Conservation (phyloP, 2,888 invertebrate genomes). For the Lepidocyrtinus sp. region DNA sequence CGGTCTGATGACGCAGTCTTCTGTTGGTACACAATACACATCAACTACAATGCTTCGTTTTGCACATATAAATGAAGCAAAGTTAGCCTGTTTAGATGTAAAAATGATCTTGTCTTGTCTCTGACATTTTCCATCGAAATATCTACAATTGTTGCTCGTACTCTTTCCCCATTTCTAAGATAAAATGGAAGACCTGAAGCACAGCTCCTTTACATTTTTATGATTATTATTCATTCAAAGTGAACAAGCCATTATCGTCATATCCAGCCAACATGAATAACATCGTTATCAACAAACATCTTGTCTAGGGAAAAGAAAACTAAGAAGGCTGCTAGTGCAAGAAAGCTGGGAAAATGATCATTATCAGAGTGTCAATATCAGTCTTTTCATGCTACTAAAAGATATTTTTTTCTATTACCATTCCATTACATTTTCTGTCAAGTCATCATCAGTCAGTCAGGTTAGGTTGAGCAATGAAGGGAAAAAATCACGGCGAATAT, state of each 20-base stretch:
- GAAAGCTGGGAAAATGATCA: constrained; percentile 19
- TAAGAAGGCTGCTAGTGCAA: constrained; percentile 4
- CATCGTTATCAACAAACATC: constrained; percentile 26
- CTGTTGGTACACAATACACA: not conserved
- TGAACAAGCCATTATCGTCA: constrained; percentile 15
- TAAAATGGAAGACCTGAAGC: not conserved
- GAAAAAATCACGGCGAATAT: constrained; percentile 7
- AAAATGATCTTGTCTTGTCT: constrained; percentile 5
- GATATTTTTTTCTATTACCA: constrained; percentile 1
- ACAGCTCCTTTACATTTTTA: not conserved
- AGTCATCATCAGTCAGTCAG: constrained; percentile 18
- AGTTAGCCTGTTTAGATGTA: not conserved
- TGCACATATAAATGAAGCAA: not conserved
- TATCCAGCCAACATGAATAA: constrained; percentile 13
- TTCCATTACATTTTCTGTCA: constrained; percentile 18
- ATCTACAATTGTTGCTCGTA: not conserved
- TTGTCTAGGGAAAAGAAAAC: not conserved
- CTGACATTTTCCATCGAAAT: not conserved
- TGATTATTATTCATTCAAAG: constrained; percentile 18
- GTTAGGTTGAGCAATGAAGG: constrained; percentile 8
- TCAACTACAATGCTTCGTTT: not conserved
- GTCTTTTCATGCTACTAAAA: not conserved
- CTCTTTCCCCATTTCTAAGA: not conserved
- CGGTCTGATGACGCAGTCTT: not conserved
- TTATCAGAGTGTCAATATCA: constrained; percentile 33